These are phyloP conservation scores for Pseudorasbora parva DNA, from an alignment of 2,113 vertebrate genomes.

Conservation along the genomic window DNA sequence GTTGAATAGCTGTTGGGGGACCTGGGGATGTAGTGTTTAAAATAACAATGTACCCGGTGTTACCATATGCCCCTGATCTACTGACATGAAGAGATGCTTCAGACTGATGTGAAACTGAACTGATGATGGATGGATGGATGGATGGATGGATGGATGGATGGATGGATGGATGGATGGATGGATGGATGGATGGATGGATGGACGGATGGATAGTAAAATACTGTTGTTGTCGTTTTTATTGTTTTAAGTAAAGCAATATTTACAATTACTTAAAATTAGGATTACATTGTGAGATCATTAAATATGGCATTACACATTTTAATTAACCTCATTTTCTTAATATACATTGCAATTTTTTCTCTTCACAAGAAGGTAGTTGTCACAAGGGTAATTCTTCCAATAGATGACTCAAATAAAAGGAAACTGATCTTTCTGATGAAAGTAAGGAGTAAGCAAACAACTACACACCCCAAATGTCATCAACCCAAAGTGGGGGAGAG, in stretches of 20 bases:
- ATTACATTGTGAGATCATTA: not conserved
- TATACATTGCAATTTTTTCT: not conserved
- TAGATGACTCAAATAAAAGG: constrained; percentile 18
- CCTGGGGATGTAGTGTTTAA: constrained; percentile 2
- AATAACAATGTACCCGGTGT: constrained; percentile 15
- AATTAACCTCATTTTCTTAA: not conserved
- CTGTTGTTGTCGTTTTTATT: not conserved
- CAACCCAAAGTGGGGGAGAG: constrained; percentile 61
- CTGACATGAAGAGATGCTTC: constrained; percentile 19
- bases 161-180: too few species aligned
- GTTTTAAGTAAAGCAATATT: not conserved
- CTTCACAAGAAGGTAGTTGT: not conserved
- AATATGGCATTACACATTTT: not conserved
- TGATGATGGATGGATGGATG: too few species aligned
- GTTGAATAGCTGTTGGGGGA: not conserved
- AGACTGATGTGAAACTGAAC: constrained; percentile 38
- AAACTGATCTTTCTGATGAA: constrained; percentile 66
- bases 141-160: too few species aligned
- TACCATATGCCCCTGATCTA: not conserved
- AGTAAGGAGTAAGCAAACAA: constrained; percentile 73
- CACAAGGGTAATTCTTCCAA: not conserved
- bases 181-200: too few species aligned
- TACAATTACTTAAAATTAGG: not conserved
- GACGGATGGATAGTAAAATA: not conserved
- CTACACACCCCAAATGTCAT: constrained; percentile 70